phyloP scores from a whole-genome alignment of 2,113 vertebrate species.

The Urocitellus parryii region DNA sequence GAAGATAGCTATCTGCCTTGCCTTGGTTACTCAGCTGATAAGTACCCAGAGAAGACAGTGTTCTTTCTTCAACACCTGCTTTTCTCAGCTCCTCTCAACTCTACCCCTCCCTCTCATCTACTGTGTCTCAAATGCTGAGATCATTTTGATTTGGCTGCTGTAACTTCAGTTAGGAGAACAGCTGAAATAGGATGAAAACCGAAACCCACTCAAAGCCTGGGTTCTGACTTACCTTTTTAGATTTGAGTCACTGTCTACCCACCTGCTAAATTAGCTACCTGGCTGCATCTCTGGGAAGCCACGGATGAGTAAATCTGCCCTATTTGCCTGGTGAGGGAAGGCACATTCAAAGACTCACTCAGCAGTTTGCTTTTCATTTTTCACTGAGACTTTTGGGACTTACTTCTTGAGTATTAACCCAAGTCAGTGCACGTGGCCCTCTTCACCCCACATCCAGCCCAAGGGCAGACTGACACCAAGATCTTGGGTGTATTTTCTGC shows the following conservation, averaged over 20 bases:
- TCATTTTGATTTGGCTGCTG: conserved; percentile 49
- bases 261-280: conserved; percentile 66
- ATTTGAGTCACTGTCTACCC: conserved; percentile 73
- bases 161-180: conserved; percentile 49
- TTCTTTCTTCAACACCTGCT: neutral
- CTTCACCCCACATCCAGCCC: neutral
- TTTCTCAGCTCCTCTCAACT: neutral
- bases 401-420: neutral
- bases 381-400: conserved; percentile 26
- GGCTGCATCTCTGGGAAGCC: neutral
- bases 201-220: conserved; percentile 47
- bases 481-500: neutral
- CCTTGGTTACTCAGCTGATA: neutral
- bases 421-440: neutral
- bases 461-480: neutral
- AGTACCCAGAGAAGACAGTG: neutral
- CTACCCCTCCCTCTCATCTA: neutral
- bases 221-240: conserved; percentile 69
- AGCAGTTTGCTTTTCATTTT: neutral
- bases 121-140: neutral
- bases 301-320: conserved; percentile 62
- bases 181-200: conserved; percentile 59
- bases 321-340: neutral
- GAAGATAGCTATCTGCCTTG: neutral
- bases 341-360: conserved; percentile 35